phyloP scores from a whole-genome alignment of 2,797 vertebrate genomes.

The Macrochelys suwanniensis region DNA sequence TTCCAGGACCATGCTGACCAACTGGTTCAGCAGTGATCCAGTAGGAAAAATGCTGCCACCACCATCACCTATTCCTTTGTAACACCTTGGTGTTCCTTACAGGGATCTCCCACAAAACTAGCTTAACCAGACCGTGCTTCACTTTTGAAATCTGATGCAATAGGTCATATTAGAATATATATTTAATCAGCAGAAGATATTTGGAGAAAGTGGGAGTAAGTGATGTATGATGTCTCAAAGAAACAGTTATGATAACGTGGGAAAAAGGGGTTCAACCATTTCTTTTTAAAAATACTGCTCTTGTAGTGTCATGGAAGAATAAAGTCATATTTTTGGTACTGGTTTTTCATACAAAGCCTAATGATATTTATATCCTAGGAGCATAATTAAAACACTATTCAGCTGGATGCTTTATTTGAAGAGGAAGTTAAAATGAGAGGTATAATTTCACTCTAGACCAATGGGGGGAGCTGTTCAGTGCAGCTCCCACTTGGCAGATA shows the following conservation, averaged over 20 bases:
- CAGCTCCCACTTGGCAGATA: neutral
- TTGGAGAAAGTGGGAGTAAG: neutral
- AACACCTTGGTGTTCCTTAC: neutral
- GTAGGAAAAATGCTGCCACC: neutral
- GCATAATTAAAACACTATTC: neutral
- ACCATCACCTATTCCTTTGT: neutral
- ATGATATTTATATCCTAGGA: neutral
- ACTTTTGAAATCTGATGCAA: neutral
- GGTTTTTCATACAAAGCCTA: neutral
- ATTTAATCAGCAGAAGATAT: neutral
- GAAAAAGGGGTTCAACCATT: neutral
- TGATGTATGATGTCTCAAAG: neutral
- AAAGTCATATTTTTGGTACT: neutral
- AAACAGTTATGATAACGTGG: neutral
- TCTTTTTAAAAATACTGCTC: neutral
- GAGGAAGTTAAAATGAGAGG: neutral
- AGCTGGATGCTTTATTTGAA: neutral
- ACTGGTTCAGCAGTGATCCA: neutral
- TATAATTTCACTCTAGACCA: neutral
- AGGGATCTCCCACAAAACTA: neutral
- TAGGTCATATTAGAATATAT: neutral
- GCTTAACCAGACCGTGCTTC: neutral
- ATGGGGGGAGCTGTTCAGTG: neutral
- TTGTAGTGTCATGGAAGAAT: neutral
- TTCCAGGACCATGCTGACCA: neutral